Evolutionary conservation across 2,113 vertebrate genomes (phyloP).

Genomic region (Prinia subflava): DNA sequence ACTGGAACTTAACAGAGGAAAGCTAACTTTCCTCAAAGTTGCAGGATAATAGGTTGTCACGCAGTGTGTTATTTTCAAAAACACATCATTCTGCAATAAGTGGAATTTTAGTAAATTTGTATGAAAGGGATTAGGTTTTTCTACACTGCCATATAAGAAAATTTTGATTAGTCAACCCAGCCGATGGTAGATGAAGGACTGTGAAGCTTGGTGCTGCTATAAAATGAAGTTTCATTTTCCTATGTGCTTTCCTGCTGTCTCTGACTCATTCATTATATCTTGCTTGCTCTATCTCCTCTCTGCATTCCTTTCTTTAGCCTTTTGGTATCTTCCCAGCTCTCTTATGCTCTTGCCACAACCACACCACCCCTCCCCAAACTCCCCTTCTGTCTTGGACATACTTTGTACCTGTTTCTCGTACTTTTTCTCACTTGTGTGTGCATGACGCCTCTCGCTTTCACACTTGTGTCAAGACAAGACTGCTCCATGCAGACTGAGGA

Average conservation of each 20-base stretch:
- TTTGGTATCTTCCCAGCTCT: background rate
- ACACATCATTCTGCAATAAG: background rate
- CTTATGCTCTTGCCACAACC: background rate
- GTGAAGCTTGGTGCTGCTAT: background rate
- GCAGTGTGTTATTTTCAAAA: background rate
- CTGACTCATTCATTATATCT: background rate
- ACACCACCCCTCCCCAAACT: accelerated
- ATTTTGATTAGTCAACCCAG: background rate
- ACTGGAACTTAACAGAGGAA: background rate
- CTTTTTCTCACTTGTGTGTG: background rate
- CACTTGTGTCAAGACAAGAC: background rate
- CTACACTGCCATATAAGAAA: background rate
- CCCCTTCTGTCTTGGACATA: background rate
- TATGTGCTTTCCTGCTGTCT: background rate
- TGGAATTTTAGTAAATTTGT: background rate
- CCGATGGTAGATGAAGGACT: background rate
- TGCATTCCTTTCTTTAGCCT: background rate
- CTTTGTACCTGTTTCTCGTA: background rate
- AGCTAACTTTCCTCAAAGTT: background rate
- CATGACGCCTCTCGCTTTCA: background rate
- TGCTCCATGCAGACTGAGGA: background rate
- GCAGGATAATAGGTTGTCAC: background rate
- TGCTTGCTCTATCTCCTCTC: background rate
- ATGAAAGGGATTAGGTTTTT: background rate
- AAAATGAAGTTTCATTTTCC: background rate